Conservation (phyloP, 2,888 invertebrate species). For the Callimorpha dominula region DNA sequence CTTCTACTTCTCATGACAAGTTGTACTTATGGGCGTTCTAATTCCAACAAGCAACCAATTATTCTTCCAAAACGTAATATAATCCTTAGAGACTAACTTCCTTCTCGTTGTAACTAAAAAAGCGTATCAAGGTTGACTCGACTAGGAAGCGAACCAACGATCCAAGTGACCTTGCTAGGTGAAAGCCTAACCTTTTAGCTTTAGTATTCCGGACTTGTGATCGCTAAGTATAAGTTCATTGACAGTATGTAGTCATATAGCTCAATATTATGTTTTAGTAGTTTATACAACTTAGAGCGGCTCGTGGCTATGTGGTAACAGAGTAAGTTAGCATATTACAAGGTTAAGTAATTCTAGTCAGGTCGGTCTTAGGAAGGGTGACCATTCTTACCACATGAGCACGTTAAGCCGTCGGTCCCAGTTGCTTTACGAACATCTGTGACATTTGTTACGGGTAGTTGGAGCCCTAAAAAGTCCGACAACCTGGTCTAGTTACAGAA, state of each 20-base stretch:
- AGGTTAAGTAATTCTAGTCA: too few relatives aligned
- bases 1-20: not conserved
- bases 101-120: constrained; percentile 48
- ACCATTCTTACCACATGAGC: too few relatives aligned
- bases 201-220: constrained; percentile 33
- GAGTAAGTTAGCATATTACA: too few relatives aligned
- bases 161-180: constrained; percentile 44
- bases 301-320: too few relatives aligned
- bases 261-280: not conserved
- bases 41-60: constrained; percentile 25
- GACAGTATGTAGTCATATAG: constrained; percentile 21
- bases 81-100: constrained; percentile 50
- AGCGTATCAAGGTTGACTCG: constrained; percentile 50
- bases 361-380: too few relatives aligned
- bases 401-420: too few relatives aligned
- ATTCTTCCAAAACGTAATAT: constrained; percentile 38
- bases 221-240: constrained; percentile 22
- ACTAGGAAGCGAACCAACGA: constrained; percentile 50
- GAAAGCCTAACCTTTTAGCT: constrained; percentile 49
- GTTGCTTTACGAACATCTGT: too few relatives aligned
- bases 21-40: not conserved
- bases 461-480: too few relatives aligned
- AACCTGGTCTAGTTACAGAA: too few relatives aligned
- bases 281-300: not conserved
- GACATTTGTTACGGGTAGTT: too few relatives aligned